phyloP scores from a whole-genome alignment of 2,797 vertebrate species.

The Parambassis ranga region DNA sequence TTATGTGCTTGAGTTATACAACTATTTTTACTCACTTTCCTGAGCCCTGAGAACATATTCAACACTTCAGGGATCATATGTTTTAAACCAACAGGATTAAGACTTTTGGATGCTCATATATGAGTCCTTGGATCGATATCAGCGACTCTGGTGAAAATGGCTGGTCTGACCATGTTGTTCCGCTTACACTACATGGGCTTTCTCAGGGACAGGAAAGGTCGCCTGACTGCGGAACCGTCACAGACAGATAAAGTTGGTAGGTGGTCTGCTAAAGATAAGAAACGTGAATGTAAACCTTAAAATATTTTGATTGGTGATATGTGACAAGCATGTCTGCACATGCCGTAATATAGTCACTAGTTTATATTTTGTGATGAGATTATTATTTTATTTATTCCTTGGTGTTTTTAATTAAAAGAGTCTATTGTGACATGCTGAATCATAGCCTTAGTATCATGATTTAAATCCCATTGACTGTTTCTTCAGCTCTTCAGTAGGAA shows the following conservation, averaged over 20 bases:
- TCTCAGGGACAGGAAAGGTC: slow-evolving; percentile 56
- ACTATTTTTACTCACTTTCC: not conserved
- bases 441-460: too few relatives aligned
- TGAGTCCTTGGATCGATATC: slow-evolving; percentile 9
- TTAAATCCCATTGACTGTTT: too few relatives aligned
- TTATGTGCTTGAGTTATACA: not conserved
- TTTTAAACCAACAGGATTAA: not conserved
- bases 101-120: not conserved
- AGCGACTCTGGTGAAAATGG: slow-evolving; percentile 53
- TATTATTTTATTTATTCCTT: not conserved
- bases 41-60: not conserved
- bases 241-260: slow-evolving; percentile 45
- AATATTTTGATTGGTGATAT: not conserved
- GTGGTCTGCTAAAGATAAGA: slow-evolving; percentile 10
- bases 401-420: too few relatives aligned
- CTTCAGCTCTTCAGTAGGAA: too few relatives aligned
- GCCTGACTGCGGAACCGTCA: slow-evolving; percentile 34
- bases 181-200: slow-evolving; percentile 62
- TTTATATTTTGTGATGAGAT: too few relatives aligned
- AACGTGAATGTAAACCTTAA: not conserved
- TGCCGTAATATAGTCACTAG: not conserved
- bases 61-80: not conserved
- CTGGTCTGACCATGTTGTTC: slow-evolving; percentile 53
- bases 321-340: not conserved
- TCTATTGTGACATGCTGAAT: too few relatives aligned